Percentiles rank a stretch among this genome's conserved stretches.
These are phyloP conservation scores for Drosophila helvetica DNA, from an alignment of 2,888 invertebrate genomes.

Conservation along the genomic window DNA sequence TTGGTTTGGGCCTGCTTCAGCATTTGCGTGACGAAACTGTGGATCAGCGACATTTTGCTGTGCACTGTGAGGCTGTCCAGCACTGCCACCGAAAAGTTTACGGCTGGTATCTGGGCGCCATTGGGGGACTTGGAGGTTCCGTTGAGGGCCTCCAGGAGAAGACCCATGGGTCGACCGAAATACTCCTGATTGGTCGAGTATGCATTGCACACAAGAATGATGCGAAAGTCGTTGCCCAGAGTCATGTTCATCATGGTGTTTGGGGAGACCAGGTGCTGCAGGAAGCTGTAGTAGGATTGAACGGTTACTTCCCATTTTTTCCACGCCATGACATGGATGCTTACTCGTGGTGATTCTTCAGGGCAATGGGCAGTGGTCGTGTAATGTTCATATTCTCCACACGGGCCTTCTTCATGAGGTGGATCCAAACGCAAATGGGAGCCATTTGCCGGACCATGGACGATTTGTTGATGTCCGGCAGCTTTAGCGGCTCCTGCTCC, in stretches of 20 bases:
- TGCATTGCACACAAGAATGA: slow-evolving; percentile 96
- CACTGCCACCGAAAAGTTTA: slow-evolving; percentile 95
- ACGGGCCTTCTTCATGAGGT: slow-evolving; percentile 96
- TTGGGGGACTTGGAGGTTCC: slow-evolving; percentile 87
- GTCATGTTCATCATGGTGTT: slow-evolving; percentile 90
- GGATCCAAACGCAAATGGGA: slow-evolving; percentile 98
- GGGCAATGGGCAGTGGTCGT: slow-evolving; percentile 90
- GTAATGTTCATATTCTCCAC: slow-evolving; percentile 92
- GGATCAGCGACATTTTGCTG: slow-evolving; percentile 95
- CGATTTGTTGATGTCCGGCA: slow-evolving; percentile 94
- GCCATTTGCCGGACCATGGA: slow-evolving; percentile 90
- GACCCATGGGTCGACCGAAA: slow-evolving; percentile 95
- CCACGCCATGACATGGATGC: slow-evolving; percentile 1
- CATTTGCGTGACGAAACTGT: slow-evolving; percentile 93
- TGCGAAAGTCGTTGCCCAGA: slow-evolving; percentile 94
- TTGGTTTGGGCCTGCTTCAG: slow-evolving; percentile 95
- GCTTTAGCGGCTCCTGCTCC: slow-evolving; percentile 94
- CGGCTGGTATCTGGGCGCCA: slow-evolving; percentile 88
- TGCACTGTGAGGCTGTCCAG: slow-evolving; percentile 97
- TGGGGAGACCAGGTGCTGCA: slow-evolving; percentile 92
- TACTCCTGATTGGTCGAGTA: slow-evolving; percentile 96
- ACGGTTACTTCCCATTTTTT: background rate
- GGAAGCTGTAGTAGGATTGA: slow-evolving; percentile 86
- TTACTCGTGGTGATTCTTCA: slow-evolving; percentile 93
- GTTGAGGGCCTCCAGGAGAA: slow-evolving; percentile 93